A percentile compares a stretch with the other conserved stretches of the same genome.
Conservation (phyloP, 2,888 invertebrate species). For the Dorcus parallelipipedus region DNA sequence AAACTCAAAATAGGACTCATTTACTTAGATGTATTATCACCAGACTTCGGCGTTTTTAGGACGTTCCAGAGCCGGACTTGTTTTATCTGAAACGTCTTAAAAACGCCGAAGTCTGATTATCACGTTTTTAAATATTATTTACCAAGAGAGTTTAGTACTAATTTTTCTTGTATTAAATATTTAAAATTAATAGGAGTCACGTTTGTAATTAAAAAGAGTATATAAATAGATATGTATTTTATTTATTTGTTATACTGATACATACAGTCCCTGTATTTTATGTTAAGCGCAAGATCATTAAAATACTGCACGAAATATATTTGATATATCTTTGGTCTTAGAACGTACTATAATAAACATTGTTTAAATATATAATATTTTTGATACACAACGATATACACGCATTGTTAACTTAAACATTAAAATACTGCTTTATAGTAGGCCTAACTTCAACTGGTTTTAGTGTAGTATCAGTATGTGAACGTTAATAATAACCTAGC, state of each 20-base stretch:
- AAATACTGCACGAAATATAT: conserved; percentile 9
- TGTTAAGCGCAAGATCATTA: conserved; percentile 12
- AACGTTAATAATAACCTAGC: background rate
- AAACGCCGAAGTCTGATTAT: too few relatives aligned
- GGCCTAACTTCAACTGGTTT: conserved; percentile 8
- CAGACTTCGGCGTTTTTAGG: too few relatives aligned
- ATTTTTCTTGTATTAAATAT: background rate
- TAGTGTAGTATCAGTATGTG: background rate
- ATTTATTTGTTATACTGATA: conserved; percentile 9
- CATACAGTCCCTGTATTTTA: conserved; percentile 14
- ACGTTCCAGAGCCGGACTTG: too few relatives aligned
- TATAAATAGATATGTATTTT: conserved; percentile 7
- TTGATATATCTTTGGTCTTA: conserved; percentile 11
- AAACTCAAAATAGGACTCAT: too few relatives aligned
- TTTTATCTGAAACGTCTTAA: too few relatives aligned
- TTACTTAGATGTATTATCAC: too few relatives aligned
- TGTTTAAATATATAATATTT: background rate
- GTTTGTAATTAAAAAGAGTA: conserved; percentile 1
- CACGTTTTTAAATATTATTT: too few relatives aligned
- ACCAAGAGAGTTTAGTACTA: too few relatives aligned
- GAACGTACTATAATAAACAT: conserved; percentile 1
- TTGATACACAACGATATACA: background rate
- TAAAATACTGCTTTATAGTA: conserved; percentile 10
- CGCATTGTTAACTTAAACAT: conserved; percentile 5
- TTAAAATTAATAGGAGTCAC: background rate